Evolutionary conservation across 2,888 invertebrate genomes (phyloP), one percentile per base, ranked within the genome.

Genomic region (Malthinus seriepunctatus): DNA sequence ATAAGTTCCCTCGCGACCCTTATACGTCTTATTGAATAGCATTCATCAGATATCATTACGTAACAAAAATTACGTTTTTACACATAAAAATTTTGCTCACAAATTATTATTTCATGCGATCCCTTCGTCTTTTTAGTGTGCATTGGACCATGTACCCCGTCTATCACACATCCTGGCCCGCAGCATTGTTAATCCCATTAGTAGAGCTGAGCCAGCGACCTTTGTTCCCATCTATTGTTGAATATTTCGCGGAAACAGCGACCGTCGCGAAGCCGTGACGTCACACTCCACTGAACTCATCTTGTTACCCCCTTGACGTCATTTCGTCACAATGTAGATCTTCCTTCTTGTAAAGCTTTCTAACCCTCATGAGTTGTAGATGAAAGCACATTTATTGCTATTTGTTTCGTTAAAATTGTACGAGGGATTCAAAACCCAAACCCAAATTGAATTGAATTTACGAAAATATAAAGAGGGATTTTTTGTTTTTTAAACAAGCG

Each of bases 201-300:
- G 74, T 68, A 63, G 72, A 67, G 67, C 69, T 67, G 66, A 72
- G 71, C 69, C 71, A 68, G 65, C 62, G 72, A 73, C 72, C 74
- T 74, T 75, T 75, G 74, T 74, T 74, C 73, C 63, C 63, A 61
- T 62, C 69, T 67, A 74, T 74, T 75, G 73, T 74, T 66, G 70
- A 69, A 69, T 69, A 71, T 72, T 72, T 72, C 72, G 73, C 74
- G 73, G 76, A 74, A 74, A 72, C 72, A 67, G 69, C 69, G 70
- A 69, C 69, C 72, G 71, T 69, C 72, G 69, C 69, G 67, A 66
- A 65, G 67, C 78, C 79, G 79, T 80, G 80, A 81, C 81, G 81
- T 80, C 79, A 78, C 80, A 80, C 79, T 71, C 79, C 78, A 78
- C 76, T 78, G 80, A 79, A 77, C 80, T 78, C 78, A 77, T 78